A percentile compares a stretch with the other conserved stretches of the same genome.
Conservation (phyloP, 1,140 invertebrate species). For the Papilio aristodemus region DNA sequence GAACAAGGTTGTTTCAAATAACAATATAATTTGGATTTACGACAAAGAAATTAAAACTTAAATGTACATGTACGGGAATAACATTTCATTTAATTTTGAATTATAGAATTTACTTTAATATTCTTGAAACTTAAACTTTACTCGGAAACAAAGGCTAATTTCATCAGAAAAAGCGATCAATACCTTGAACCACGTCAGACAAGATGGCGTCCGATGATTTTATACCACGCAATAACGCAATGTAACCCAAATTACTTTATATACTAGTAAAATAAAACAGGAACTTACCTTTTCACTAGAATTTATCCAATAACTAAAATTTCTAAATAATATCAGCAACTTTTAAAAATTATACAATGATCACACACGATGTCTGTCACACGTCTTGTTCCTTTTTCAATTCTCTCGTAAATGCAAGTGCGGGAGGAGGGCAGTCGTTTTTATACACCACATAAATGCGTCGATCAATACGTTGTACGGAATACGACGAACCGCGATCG, state of each 20-base stretch:
- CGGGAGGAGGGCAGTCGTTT: conserved; percentile 24
- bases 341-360: conserved; percentile 32
- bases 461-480: conserved; percentile 29
- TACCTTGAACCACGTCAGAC: conserved; percentile 32
- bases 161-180: conserved; percentile 27
- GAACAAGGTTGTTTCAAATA: too few relatives aligned
- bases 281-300: conserved; percentile 32
- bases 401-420: conserved; percentile 30
- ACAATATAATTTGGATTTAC: too few relatives aligned
- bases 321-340: conserved; percentile 28
- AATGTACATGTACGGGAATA: too few relatives aligned
- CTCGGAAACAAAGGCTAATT: not conserved
- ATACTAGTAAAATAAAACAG: conserved; percentile 7
- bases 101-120: too few relatives aligned
- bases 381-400: conserved; percentile 34
- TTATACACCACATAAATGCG: conserved; percentile 7
- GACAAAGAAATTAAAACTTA: too few relatives aligned
- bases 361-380: conserved; percentile 31
- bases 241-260: not conserved
- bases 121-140: conserved; percentile 16
- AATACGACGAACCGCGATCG: conserved; percentile 31
- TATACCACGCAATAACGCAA: conserved; percentile 11
- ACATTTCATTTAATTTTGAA: too few relatives aligned
- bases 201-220: conserved; percentile 25
- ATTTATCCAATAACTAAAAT: conserved; percentile 33